phyloP scores from a whole-genome alignment of 2,113 vertebrate genomes.

The Brevimyrus niger region DNA sequence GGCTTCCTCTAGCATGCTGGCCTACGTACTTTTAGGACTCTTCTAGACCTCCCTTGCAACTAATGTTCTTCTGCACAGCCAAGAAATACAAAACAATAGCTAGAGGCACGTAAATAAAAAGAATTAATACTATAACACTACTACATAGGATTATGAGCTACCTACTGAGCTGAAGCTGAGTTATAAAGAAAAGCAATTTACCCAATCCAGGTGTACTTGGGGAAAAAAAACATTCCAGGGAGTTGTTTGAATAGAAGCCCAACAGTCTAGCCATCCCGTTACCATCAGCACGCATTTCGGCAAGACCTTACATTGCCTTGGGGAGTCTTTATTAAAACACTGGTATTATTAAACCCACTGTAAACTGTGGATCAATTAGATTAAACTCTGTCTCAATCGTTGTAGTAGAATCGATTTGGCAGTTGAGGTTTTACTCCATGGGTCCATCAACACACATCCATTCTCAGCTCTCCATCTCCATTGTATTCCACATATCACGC shows the following conservation, averaged over 20 bases:
- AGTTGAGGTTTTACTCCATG: not conserved
- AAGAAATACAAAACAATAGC: not conserved
- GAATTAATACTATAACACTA: not conserved
- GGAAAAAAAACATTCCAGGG: not conserved
- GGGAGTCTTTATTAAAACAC: not conserved
- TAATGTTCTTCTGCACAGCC: not conserved
- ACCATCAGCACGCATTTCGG: not conserved
- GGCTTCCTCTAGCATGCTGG: not conserved
- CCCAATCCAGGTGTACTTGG: not conserved
- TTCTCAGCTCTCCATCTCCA: not conserved
- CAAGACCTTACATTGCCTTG: not conserved
- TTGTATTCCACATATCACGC: not conserved
- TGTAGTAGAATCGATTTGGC: not conserved
- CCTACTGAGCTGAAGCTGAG: not conserved
- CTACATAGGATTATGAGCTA: not conserved
- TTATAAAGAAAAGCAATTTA: not conserved
- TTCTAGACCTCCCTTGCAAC: not conserved
- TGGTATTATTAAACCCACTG: not conserved
- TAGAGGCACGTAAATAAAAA: not conserved
- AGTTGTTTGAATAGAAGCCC: not conserved
- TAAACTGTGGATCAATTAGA: not conserved
- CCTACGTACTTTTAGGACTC: not conserved
- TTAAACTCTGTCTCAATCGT: not conserved
- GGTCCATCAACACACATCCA: not conserved
- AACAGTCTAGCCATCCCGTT: not conserved